These are phyloP conservation scores for Ameiurus melas DNA, from an alignment of 2,113 vertebrate species.

Conservation along the genomic window DNA sequence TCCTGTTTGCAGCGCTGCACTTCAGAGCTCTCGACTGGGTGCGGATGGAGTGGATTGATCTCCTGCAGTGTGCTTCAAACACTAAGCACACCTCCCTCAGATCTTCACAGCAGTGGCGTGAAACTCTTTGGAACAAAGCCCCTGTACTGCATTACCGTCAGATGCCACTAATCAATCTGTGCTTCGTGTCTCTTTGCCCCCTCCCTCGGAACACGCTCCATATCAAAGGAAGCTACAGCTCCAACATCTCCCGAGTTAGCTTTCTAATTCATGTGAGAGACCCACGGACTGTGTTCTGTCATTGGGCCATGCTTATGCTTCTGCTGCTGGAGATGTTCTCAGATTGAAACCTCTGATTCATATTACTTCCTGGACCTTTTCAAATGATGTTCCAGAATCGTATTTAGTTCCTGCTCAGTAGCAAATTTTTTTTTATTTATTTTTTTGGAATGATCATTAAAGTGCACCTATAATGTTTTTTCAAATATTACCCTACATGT, in stretches of 20 bases:
- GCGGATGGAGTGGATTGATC: not conserved
- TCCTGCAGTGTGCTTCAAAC: slow-evolving; percentile 14
- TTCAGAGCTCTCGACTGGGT: slow-evolving; percentile 22
- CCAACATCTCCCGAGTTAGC: not conserved
- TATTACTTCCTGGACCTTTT: not conserved
- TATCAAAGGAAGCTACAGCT: slow-evolving; percentile 19
- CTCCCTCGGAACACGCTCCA: not conserved
- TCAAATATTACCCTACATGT: too few species aligned
- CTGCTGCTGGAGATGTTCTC: not conserved
- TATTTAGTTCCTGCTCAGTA: not conserved
- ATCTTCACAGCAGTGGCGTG: slow-evolving; percentile 10
- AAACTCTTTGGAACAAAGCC: slow-evolving; percentile 23
- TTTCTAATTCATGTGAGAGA: not conserved
- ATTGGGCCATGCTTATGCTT: not conserved
- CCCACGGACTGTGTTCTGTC: too few species aligned
- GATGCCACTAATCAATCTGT: slow-evolving; percentile 1
- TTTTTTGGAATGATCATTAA: not conserved
- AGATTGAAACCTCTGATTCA: not conserved
- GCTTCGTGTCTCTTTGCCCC: not conserved
- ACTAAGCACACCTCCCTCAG: not conserved
- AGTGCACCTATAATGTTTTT: too few species aligned
- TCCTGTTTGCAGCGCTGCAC: slow-evolving; percentile 14
- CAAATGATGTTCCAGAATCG: not conserved
- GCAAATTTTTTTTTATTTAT: too few species aligned
- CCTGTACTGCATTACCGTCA: slow-evolving; percentile 15